A percentile compares a stretch with the other conserved stretches of the same genome.
Conservation (phyloP, 2,888 invertebrate species). For the Omphaloscelis lunosa region DNA sequence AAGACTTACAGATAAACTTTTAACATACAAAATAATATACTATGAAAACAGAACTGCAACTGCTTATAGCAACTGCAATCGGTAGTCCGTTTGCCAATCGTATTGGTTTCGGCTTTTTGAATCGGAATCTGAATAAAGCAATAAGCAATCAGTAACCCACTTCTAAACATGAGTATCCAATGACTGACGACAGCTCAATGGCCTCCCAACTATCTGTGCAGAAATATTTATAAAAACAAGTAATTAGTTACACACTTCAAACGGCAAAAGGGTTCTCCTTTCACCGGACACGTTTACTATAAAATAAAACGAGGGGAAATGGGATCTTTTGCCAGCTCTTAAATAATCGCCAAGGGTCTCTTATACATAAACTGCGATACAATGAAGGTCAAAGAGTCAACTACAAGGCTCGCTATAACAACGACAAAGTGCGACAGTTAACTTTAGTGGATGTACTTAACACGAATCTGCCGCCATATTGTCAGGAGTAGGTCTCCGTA, state of each 20-base stretch:
- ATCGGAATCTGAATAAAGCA: neutral
- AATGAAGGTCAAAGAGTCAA: slow-evolving; percentile 24
- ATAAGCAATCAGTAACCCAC: neutral
- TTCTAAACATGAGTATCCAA: neutral
- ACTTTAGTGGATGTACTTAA: slow-evolving; percentile 28
- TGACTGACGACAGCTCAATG: neutral
- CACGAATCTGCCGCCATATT: slow-evolving; percentile 17
- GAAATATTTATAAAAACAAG: neutral
- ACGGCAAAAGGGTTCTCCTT: neutral
- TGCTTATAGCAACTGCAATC: neutral
- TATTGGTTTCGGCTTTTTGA: neutral
- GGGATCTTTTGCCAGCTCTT: neutral
- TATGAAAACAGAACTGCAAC: neutral
- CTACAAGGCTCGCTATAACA: neutral
- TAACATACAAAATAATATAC: too few species aligned
- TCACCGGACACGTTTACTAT: neutral
- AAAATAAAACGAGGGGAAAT: slow-evolving; percentile 18
- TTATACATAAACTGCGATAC: slow-evolving; percentile 6
- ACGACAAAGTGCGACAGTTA: slow-evolving; percentile 4
- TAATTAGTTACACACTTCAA: neutral
- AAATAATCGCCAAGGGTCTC: neutral
- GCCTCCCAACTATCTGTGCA: neutral
- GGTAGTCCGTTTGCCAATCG: neutral
- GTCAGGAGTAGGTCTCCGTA: neutral
- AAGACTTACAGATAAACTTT: too few species aligned